A percentile compares a stretch with the other conserved stretches of the same genome.
These are phyloP conservation scores for Rhynchotus rufescens DNA, from an alignment of 2,797 vertebrate genomes.

Conservation along the genomic window DNA sequence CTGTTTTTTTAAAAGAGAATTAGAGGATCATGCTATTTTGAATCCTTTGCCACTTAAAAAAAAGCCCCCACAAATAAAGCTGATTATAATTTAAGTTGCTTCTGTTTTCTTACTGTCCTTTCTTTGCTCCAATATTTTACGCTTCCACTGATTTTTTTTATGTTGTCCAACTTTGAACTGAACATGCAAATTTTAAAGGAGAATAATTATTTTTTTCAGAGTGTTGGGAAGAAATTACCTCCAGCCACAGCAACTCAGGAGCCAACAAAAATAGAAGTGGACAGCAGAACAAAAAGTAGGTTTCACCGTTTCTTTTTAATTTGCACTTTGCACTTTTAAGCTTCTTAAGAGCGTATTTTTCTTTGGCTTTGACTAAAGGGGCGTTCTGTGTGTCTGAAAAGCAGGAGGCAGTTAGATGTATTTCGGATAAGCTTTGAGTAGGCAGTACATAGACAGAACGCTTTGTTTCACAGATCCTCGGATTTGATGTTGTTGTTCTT, in stretches of 20 bases:
- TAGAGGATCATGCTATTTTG: not conserved
- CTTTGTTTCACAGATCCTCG: conserved; percentile 3
- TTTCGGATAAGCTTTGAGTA: not conserved
- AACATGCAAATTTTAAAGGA: conserved; percentile 56
- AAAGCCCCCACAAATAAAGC: not conserved
- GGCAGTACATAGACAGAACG: not conserved
- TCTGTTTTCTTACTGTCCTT: not conserved
- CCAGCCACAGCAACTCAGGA: conserved; percentile 81
- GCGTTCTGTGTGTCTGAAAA: not conserved
- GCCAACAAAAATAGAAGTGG: conserved; percentile 90
- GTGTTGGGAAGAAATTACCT: conserved; percentile 86
- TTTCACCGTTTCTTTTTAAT: conserved; percentile 50
- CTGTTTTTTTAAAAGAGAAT: not conserved
- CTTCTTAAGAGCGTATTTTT: conserved; percentile 1
- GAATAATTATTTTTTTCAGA: conserved; percentile 71
- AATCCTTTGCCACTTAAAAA: not conserved
- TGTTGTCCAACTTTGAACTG: conserved; percentile 17
- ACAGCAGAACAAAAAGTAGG: conserved; percentile 91
- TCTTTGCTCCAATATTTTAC: not conserved
- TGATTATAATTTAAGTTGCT: not conserved
- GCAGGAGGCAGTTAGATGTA: not conserved
- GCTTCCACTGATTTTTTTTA: not conserved
- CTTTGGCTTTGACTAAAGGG: not conserved
- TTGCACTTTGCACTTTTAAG: conserved; percentile 18
- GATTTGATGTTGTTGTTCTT: not conserved